Evolutionary conservation across 2,888 invertebrate species (phyloP).

Genomic region (Scaptomyza cyrtandrae): DNA sequence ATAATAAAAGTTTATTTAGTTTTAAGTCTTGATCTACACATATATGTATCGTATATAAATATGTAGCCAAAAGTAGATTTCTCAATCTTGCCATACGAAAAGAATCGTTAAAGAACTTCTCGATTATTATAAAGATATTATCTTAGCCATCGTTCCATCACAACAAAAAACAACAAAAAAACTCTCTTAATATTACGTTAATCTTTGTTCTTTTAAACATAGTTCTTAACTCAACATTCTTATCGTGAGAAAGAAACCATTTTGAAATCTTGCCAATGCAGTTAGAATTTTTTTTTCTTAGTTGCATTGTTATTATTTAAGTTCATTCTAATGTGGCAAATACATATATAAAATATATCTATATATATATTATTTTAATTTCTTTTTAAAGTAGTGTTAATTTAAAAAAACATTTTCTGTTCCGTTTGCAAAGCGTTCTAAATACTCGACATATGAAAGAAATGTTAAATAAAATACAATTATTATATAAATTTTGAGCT

Average conservation of each 20-base stretch:
- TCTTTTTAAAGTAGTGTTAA: constrained; percentile 2
- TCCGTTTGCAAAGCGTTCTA: constrained; percentile 60
- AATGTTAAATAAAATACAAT: constrained; percentile 48
- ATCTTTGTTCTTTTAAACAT: constrained; percentile 26
- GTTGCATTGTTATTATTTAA: constrained; percentile 35
- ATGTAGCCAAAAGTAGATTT: constrained; percentile 15
- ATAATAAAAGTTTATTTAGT: constrained; percentile 70
- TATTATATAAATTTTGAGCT: not conserved
- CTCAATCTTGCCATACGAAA: not conserved
- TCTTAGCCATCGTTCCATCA: constrained; percentile 56
- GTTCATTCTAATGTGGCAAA: constrained; percentile 49
- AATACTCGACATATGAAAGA: constrained; percentile 36
- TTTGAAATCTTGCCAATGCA: constrained; percentile 47
- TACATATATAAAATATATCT: constrained; percentile 52
- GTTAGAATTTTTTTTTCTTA: not conserved
- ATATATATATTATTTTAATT: constrained; percentile 34
- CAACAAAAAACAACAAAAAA: constrained; percentile 45
- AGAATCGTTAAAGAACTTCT: not conserved
- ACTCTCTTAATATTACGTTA: constrained; percentile 15
- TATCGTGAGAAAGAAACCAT: constrained; percentile 14
- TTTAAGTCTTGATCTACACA: constrained; percentile 38
- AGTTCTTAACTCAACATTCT: constrained; percentile 26
- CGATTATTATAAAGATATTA: constrained; percentile 3
- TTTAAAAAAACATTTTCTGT: constrained; percentile 28
- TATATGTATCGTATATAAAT: not conserved